These are phyloP conservation scores for Silurus meridionalis DNA, from an alignment of 2,113 vertebrate species.

Conservation along the genomic window DNA sequence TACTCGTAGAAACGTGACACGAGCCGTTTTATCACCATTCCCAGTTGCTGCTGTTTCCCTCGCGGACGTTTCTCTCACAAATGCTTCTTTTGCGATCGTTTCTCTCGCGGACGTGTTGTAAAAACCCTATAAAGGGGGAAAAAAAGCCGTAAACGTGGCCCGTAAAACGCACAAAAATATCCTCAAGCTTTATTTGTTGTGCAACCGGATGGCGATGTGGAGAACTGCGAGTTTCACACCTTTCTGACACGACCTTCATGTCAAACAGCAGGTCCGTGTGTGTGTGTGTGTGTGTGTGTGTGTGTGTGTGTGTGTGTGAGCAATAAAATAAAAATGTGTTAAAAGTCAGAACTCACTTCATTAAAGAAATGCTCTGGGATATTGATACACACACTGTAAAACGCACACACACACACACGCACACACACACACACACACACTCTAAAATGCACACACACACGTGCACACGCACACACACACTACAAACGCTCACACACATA, in stretches of 20 bases:
- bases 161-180: conserved; percentile 1
- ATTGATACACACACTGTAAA: not conserved
- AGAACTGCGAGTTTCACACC: not conserved
- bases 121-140: not conserved
- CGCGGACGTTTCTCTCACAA: not conserved
- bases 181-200: not conserved
- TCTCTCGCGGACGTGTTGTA: not conserved
- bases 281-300: not conserved
- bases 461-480: not conserved
- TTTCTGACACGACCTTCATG: not conserved
- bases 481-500: no score
- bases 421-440: not conserved
- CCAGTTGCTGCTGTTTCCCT: not conserved
- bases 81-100: not conserved
- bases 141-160: not conserved
- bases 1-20: not conserved
- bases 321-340: not conserved
- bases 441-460: not conserved
- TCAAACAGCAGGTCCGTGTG: not conserved
- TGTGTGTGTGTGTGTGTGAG: conserved; percentile 4
- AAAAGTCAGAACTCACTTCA: not conserved
- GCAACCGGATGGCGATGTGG: not conserved
- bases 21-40: not conserved
- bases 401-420: not conserved
- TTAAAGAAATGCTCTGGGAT: not conserved